Conservation (phyloP, 2,888 invertebrate genomes). For the Napeogenes sylphis region DNA sequence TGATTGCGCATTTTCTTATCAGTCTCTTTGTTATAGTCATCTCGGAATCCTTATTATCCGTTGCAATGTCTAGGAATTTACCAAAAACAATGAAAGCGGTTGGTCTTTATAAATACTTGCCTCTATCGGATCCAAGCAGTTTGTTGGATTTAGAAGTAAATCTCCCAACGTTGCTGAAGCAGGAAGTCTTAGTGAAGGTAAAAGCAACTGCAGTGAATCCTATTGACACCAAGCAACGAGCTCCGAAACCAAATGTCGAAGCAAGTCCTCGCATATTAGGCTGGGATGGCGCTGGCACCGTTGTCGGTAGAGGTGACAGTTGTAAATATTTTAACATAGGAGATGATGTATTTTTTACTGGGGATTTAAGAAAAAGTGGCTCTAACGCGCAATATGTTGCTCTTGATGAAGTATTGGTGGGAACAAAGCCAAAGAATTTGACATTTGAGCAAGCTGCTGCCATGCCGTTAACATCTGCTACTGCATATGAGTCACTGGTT, state of each 20-base stretch:
- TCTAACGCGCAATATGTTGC: slow-evolving; percentile 63
- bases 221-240: slow-evolving; percentile 60
- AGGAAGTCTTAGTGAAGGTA: slow-evolving; percentile 62
- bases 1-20: background rate
- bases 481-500: slow-evolving; percentile 59
- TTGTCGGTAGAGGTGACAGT: slow-evolving; percentile 53
- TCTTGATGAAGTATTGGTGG: slow-evolving; percentile 54
- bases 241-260: slow-evolving; percentile 57
- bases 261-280: slow-evolving; percentile 55
- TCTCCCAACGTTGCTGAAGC: slow-evolving; percentile 47
- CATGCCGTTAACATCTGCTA: slow-evolving; percentile 60
- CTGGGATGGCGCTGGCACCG: slow-evolving; percentile 63
- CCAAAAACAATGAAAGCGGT: slow-evolving; percentile 67
- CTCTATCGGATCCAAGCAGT: slow-evolving; percentile 55
- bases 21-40: slow-evolving; percentile 5
- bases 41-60: background rate
- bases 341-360: slow-evolving; percentile 65
- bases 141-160: slow-evolving; percentile 59
- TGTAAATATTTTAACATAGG: slow-evolving; percentile 52
- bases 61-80: slow-evolving; percentile 37
- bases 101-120: slow-evolving; percentile 64
- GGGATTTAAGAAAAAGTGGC: slow-evolving; percentile 54
- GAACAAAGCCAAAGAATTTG: slow-evolving; percentile 56
- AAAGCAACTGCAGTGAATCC: slow-evolving; percentile 66
- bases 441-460: slow-evolving; percentile 67